phyloP scores from a whole-genome alignment of 1,140 invertebrate genomes.

The Magallana angulata region DNA sequence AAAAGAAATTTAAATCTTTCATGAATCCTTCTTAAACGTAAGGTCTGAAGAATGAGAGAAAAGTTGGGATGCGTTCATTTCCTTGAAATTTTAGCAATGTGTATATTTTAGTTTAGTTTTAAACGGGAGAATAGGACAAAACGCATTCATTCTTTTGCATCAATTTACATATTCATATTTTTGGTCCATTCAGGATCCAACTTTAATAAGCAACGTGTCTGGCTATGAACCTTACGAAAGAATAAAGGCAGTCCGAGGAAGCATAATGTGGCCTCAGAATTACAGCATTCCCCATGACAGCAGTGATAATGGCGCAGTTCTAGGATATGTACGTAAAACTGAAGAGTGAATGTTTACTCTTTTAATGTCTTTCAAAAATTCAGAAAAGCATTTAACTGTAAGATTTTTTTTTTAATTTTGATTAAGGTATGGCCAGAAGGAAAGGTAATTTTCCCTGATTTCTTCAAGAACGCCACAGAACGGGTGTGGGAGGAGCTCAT shows the following conservation, averaged over 20 bases:
- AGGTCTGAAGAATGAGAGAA: not conserved
- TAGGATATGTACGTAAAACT: conserved; percentile 70
- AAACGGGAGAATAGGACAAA: too few species aligned
- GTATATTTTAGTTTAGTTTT: too few species aligned
- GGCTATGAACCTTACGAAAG: conserved; percentile 72
- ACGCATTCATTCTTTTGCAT: too few species aligned
- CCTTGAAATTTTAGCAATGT: too few species aligned
- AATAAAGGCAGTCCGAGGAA: conserved; percentile 66
- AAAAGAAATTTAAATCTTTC: too few species aligned
- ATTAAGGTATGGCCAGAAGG: conserved; percentile 75
- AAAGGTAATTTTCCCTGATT: conserved; percentile 75
- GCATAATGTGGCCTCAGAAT: conserved; percentile 73
- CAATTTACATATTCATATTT: too few species aligned
- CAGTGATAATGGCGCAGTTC: conserved; percentile 60
- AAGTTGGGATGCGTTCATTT: too few species aligned
- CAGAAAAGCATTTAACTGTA: too few species aligned
- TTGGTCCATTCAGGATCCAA: conserved; percentile 69
- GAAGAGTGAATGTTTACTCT: too few species aligned
- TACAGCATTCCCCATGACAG: conserved; percentile 60
- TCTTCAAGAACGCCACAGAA: conserved; percentile 70
- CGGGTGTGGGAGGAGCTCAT: conserved; percentile 73
- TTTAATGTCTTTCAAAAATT: too few species aligned
- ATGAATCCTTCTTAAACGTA: not conserved
- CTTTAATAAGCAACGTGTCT: conserved; percentile 71
- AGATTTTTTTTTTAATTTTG: not conserved